These are phyloP conservation scores for Siphonodentalium dalli DNA, from an alignment of 2,888 invertebrate species.

Conservation along the genomic window DNA sequence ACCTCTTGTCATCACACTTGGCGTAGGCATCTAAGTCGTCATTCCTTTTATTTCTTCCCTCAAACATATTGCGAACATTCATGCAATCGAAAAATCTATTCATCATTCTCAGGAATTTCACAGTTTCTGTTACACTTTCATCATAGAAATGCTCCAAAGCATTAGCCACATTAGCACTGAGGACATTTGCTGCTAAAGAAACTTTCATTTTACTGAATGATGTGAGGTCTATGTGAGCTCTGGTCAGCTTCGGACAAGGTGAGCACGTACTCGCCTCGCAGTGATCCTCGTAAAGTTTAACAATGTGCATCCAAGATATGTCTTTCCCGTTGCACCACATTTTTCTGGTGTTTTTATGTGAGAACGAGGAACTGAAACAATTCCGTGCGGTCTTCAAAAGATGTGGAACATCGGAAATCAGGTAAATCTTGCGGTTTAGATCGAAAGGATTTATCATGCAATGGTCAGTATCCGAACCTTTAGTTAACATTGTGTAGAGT, in stretches of 20 bases:
- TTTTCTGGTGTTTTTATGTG: constrained; percentile 19
- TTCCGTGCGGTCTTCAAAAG: constrained; percentile 30
- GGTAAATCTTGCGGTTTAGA: too few relatives aligned
- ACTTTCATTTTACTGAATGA: constrained; percentile 21
- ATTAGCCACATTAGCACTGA: constrained; percentile 18
- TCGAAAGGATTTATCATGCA: too few relatives aligned
- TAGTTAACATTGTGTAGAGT: too few relatives aligned
- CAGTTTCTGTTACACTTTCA: constrained; percentile 6
- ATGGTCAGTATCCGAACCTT: too few relatives aligned
- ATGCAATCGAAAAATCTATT: constrained; percentile 31
- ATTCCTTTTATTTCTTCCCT: constrained; percentile 17
- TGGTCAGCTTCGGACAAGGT: constrained; percentile 17
- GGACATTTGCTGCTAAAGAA: constrained; percentile 16
- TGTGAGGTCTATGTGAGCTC: constrained; percentile 14
- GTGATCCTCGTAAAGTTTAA: constrained; percentile 22
- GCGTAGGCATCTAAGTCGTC: constrained; percentile 8
- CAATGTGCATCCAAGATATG: constrained; percentile 31
- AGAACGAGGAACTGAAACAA: constrained; percentile 30
- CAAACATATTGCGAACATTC: constrained; percentile 18
- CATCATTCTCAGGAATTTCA: constrained; percentile 22
- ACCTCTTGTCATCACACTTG: constrained; percentile 3
- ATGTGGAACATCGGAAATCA: constrained; percentile 30
- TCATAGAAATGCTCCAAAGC: constrained; percentile 14
- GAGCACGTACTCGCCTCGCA: constrained; percentile 11
- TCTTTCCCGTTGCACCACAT: constrained; percentile 28